Percentiles rank a stretch among this genome's conserved stretches.
Evolutionary conservation across 1,140 invertebrate genomes (phyloP).

Genomic region (Wasmannia auropunctata): DNA sequence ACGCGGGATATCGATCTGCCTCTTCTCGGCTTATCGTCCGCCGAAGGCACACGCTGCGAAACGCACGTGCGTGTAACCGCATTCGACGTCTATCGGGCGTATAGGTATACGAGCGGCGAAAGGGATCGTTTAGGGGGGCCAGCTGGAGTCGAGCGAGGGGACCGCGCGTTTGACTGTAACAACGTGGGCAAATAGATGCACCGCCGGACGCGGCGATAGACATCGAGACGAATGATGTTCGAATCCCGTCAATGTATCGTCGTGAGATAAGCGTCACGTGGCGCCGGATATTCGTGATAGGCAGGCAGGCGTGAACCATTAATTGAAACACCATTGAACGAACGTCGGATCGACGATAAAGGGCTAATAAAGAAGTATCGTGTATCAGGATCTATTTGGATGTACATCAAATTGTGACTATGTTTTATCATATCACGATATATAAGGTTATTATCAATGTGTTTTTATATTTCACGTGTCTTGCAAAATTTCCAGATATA

Average conservation of each 20-base stretch:
- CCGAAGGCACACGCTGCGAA: not conserved
- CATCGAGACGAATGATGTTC: not conserved
- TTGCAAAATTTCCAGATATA: not conserved
- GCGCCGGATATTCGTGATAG: slow-evolving; percentile 41
- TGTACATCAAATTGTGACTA: not conserved
- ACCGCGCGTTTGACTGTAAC: not conserved
- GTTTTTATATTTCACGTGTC: not conserved
- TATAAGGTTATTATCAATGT: slow-evolving; percentile 6
- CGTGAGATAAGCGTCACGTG: slow-evolving; percentile 61
- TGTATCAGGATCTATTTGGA: not conserved
- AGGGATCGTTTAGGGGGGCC: slow-evolving; percentile 43
- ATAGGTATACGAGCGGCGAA: not conserved
- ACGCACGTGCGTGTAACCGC: not conserved
- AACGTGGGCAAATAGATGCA: slow-evolving; percentile 23
- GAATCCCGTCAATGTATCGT: slow-evolving; percentile 15
- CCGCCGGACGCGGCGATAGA: not conserved
- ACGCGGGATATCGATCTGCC: slow-evolving; percentile 68
- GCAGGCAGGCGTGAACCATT: slow-evolving; percentile 10
- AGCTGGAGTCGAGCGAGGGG: slow-evolving; percentile 48
- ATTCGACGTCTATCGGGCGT: not conserved
- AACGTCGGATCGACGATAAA: not conserved
- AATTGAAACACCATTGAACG: slow-evolving; percentile 32
- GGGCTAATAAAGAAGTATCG: not conserved
- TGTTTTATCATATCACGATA: not conserved
- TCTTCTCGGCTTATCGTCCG: slow-evolving; percentile 62